These are phyloP conservation scores for Zaprionus inermis DNA, from an alignment of 1,140 invertebrate genomes.

Conservation along the genomic window DNA sequence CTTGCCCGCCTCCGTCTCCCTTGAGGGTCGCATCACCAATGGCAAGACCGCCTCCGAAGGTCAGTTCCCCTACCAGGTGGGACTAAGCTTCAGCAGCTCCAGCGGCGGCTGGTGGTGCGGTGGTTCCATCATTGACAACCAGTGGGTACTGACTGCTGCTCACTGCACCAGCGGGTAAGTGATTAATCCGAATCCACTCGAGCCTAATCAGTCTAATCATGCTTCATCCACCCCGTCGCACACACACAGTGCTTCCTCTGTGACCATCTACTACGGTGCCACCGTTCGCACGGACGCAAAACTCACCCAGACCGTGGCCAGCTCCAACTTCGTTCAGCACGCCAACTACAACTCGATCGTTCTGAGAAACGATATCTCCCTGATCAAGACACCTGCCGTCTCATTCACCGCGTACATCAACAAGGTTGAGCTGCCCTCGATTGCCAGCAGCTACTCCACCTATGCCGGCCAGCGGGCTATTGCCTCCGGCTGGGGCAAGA, in stretches of 20 bases:
- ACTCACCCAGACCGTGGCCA: conserved; percentile 46
- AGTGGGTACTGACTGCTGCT: conserved; percentile 86
- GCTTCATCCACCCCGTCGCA: too few relatives aligned
- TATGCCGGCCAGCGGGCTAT: conserved; percentile 50
- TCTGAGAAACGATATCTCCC: conserved; percentile 63
- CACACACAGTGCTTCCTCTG: conserved; percentile 51
- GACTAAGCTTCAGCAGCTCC: conserved; percentile 77
- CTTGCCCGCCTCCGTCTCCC: conserved; percentile 36
- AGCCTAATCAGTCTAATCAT: background rate
- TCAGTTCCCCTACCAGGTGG: conserved; percentile 85
- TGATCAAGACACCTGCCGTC: conserved; percentile 50
- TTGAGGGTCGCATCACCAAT: conserved; percentile 79
- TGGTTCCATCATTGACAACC: conserved; percentile 85
- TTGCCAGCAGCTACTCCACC: conserved; percentile 55
- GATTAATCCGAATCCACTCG: background rate
- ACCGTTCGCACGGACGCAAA: conserved; percentile 52
- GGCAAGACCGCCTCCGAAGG: conserved; percentile 65
- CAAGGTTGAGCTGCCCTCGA: conserved; percentile 45
- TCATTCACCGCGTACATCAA: conserved; percentile 34
- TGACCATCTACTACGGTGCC: conserved; percentile 60
- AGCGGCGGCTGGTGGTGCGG: conserved; percentile 85
- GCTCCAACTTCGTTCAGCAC: conserved; percentile 52
- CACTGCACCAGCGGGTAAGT: conserved; percentile 85
- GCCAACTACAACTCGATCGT: conserved; percentile 51
- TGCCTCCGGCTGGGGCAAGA: conserved; percentile 72